Percentiles rank a stretch among this genome's conserved stretches.
These are phyloP conservation scores for Eupeodes latifasciatus DNA, from an alignment of 2,888 invertebrate genomes.

Conservation along the genomic window DNA sequence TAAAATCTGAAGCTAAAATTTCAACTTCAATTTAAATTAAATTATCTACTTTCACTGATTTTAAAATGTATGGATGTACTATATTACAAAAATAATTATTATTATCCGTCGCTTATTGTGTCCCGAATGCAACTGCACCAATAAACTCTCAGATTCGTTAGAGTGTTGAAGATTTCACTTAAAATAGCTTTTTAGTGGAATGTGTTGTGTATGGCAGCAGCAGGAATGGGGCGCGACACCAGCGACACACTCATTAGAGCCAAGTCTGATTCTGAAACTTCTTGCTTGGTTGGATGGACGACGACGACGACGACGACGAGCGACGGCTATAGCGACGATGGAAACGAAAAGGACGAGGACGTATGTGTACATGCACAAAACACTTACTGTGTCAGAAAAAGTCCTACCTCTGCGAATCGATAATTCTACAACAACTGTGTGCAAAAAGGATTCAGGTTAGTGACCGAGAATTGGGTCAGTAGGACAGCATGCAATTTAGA, in stretches of 20 bases:
- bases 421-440: slow-evolving; percentile 74
- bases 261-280: slow-evolving; percentile 53
- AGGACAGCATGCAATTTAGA: slow-evolving; percentile 82
- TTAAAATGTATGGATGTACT: background rate
- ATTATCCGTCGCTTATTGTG: slow-evolving; percentile 66
- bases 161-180: slow-evolving; percentile 69
- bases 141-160: slow-evolving; percentile 57
- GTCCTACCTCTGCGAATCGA: slow-evolving; percentile 68
- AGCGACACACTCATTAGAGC: slow-evolving; percentile 70
- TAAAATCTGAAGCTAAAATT: slow-evolving; percentile 14
- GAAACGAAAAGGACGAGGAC: slow-evolving; percentile 11
- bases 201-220: slow-evolving; percentile 49
- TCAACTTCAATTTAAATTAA: slow-evolving; percentile 7
- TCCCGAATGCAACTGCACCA: slow-evolving; percentile 73
- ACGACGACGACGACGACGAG: background rate
- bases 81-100: slow-evolving; percentile 29
- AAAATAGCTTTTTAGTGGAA: slow-evolving; percentile 73
- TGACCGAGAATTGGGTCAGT: slow-evolving; percentile 83
- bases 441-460: slow-evolving; percentile 81
- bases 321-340: background rate
- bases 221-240: slow-evolving; percentile 71
- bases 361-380: slow-evolving; percentile 64
- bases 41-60: slow-evolving; percentile 51
- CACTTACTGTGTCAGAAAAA: slow-evolving; percentile 61
- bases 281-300: slow-evolving; percentile 26